These are phyloP conservation scores for Ambastaia sidthimunki DNA, from an alignment of 2,797 vertebrate species.

Conservation along the genomic window DNA sequence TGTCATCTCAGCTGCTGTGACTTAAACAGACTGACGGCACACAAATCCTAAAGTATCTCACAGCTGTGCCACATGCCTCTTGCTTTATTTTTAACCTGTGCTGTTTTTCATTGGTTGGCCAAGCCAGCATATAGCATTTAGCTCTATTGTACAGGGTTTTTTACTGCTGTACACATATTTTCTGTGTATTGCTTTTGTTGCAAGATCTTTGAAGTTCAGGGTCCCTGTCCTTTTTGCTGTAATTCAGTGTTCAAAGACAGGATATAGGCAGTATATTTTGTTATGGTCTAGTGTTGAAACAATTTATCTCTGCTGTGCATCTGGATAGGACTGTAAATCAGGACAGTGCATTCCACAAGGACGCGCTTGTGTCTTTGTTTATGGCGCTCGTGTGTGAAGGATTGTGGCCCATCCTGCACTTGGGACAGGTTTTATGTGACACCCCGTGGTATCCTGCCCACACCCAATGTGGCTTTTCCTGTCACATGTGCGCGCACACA, in stretches of 20 bases:
- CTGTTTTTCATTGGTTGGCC: conserved; percentile 64
- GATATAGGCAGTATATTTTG: conserved; percentile 58
- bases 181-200: conserved; percentile 14
- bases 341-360: conserved; percentile 70
- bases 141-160: background rate
- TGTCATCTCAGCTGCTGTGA: conserved; percentile 88
- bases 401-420: conserved; percentile 5
- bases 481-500: conserved; percentile 7
- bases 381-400: conserved; percentile 28
- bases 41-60: conserved; percentile 76
- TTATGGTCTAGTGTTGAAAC: conserved; percentile 3
- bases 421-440: conserved; percentile 34
- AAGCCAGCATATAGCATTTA: conserved; percentile 70
- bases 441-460: conserved; percentile 3
- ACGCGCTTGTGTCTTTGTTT: conserved; percentile 63
- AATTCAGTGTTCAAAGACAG: conserved; percentile 10
- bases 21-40: conserved; percentile 80
- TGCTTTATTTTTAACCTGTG: conserved; percentile 82
- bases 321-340: conserved; percentile 70
- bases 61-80: conserved; percentile 84
- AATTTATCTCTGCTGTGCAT: conserved; percentile 62
- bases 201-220: conserved; percentile 32
- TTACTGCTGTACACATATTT: conserved; percentile 2
- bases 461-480: conserved; percentile 10
- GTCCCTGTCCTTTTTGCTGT: conserved; percentile 13